Percentiles rank a stretch among this genome's conserved stretches.
These are phyloP conservation scores for Nasonia longicornis DNA, from an alignment of 1,140 invertebrate species.

Conservation along the genomic window DNA sequence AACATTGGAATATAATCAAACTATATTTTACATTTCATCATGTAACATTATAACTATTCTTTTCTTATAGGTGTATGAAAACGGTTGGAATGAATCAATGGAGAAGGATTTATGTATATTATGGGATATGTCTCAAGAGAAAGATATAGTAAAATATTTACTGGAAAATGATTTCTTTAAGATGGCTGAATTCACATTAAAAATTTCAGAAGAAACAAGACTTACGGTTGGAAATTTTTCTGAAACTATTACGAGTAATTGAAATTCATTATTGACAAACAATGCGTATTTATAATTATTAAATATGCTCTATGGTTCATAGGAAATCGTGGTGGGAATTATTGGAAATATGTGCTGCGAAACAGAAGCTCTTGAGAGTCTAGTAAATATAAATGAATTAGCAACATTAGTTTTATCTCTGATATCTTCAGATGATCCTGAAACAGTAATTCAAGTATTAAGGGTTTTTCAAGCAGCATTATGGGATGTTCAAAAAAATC, in stretches of 20 bases:
- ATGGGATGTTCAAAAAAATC: constrained; percentile 68
- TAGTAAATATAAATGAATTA: constrained; percentile 65
- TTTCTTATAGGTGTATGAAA: constrained; percentile 60
- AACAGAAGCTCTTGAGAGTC: constrained; percentile 63
- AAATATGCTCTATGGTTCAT: constrained; percentile 26
- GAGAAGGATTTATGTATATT: constrained; percentile 80
- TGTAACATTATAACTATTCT: constrained; percentile 15
- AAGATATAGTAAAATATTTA: constrained; percentile 78
- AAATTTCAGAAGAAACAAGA: constrained; percentile 69
- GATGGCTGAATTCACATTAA: constrained; percentile 67
- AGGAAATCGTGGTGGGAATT: constrained; percentile 81
- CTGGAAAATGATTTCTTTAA: constrained; percentile 75
- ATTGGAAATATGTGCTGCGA: constrained; percentile 79
- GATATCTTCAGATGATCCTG: constrained; percentile 73
- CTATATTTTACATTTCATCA: constrained; percentile 20
- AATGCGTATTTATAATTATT: constrained; percentile 9
- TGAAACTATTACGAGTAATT: constrained; percentile 28
- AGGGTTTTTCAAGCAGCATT: constrained; percentile 72
- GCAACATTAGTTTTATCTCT: constrained; percentile 70
- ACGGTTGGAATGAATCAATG: constrained; percentile 69
- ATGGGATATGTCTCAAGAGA: constrained; percentile 83
- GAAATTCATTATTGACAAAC: not conserved
- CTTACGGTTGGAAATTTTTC: constrained; percentile 65
- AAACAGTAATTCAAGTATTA: constrained; percentile 76
- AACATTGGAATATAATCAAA: constrained; percentile 1